Conservation (phyloP, 1,140 invertebrate genomes). For the Hypothenemus hampei region DNA sequence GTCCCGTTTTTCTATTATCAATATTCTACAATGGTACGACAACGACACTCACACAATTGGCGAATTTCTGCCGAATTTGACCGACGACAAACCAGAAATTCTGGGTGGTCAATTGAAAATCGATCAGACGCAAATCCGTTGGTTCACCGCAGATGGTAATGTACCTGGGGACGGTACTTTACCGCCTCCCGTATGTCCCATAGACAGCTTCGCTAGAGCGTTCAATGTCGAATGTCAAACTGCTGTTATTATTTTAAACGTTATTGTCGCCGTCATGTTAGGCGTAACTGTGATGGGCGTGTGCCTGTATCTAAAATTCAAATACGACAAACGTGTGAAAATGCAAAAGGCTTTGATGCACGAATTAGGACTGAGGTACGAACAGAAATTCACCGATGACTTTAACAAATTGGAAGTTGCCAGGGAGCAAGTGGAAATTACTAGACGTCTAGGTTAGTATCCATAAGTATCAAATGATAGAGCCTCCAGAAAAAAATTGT, state of each 20-base stretch:
- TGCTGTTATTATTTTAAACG: slow-evolving; percentile 65
- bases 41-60: slow-evolving; percentile 55
- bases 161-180: slow-evolving; percentile 66
- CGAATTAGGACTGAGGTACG: slow-evolving; percentile 15
- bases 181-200: slow-evolving; percentile 53
- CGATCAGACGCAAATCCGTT: slow-evolving; percentile 54
- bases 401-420: slow-evolving; percentile 86
- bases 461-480: not conserved
- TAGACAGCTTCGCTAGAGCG: slow-evolving; percentile 58
- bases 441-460: slow-evolving; percentile 62
- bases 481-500: not conserved
- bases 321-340: slow-evolving; percentile 68
- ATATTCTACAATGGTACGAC: slow-evolving; percentile 66
- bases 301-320: slow-evolving; percentile 62
- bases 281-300: slow-evolving; percentile 56
- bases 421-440: slow-evolving; percentile 80
- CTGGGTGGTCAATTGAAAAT: slow-evolving; percentile 50
- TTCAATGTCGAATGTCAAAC: slow-evolving; percentile 67
- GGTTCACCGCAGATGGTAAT: slow-evolving; percentile 56
- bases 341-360: slow-evolving; percentile 64
- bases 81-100: slow-evolving; percentile 42
- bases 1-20: slow-evolving; percentile 63
- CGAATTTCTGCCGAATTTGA: slow-evolving; percentile 56
- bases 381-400: slow-evolving; percentile 42
- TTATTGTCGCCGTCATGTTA: slow-evolving; percentile 61